Evolutionary conservation across 2,113 vertebrate species (phyloP).

Genomic region (Chauna torquata): DNA sequence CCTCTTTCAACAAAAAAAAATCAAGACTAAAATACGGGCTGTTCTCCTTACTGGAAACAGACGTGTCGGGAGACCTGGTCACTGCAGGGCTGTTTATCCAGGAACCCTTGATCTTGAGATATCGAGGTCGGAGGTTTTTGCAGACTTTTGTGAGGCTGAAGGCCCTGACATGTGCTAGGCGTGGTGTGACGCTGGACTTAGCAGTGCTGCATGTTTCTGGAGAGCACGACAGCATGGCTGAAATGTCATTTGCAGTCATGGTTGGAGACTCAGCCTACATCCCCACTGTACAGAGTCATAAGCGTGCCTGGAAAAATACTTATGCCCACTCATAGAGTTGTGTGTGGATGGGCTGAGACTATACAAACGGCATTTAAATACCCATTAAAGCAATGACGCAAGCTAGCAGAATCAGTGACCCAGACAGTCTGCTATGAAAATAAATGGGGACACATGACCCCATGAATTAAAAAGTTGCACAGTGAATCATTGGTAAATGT

Average conservation of each 20-base stretch:
- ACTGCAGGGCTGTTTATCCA: background rate
- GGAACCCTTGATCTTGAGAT: background rate
- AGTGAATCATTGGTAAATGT: background rate
- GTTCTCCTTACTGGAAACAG: background rate
- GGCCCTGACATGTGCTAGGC: background rate
- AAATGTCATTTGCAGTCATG: background rate
- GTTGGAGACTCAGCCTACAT: background rate
- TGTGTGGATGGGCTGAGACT: background rate
- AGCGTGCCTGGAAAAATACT: background rate
- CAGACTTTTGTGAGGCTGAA: background rate
- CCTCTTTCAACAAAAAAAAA: background rate
- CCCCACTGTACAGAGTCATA: background rate
- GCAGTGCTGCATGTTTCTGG: background rate
- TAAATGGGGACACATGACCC: background rate
- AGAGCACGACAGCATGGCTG: background rate
- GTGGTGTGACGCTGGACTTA: background rate
- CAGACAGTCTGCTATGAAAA: conserved; percentile 18
- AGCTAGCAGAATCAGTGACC: conserved; percentile 11
- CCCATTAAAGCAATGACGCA: conserved; percentile 29
- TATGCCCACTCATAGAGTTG: background rate
- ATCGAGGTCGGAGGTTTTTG: background rate
- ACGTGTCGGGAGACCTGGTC: background rate
- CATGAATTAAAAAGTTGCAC: conserved; percentile 32
- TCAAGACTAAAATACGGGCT: background rate
- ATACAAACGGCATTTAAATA: background rate